Conservation (phyloP, 2,888 invertebrate genomes). For the Melitaea athalia region DNA sequence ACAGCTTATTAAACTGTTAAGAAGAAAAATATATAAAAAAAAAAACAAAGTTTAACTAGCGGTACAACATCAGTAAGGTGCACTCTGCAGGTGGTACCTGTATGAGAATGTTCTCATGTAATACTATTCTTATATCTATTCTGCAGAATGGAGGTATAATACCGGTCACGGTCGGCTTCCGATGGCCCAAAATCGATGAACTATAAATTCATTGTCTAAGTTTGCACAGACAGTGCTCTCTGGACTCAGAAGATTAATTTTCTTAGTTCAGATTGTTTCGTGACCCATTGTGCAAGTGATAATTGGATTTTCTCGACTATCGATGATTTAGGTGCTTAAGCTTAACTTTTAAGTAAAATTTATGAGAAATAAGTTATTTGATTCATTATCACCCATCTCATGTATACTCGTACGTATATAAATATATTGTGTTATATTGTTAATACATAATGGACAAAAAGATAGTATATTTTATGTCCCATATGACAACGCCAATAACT, state of each 20-base stretch:
- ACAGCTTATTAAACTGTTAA: not conserved
- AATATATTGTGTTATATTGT: not conserved
- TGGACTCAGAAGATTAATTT: slow-evolving; percentile 82
- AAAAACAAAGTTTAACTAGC: not conserved
- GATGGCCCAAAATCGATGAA: slow-evolving; percentile 79
- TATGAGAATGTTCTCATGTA: slow-evolving; percentile 5
- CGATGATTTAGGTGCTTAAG: slow-evolving; percentile 76
- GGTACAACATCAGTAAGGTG: not conserved
- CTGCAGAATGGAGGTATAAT: slow-evolving; percentile 28
- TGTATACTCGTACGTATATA: not conserved
- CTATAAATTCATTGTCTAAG: slow-evolving; percentile 82
- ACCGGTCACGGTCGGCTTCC: slow-evolving; percentile 57
- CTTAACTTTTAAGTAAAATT: slow-evolving; percentile 39
- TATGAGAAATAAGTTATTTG: slow-evolving; percentile 13
- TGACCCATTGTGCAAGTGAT: slow-evolving; percentile 81
- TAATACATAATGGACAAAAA: not conserved
- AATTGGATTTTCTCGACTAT: slow-evolving; percentile 80
- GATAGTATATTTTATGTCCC: not conserved
- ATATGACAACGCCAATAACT: not conserved
- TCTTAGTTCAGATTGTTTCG: slow-evolving; percentile 83
- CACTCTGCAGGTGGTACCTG: not conserved
- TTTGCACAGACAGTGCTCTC: slow-evolving; percentile 79
- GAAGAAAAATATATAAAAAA: not conserved
- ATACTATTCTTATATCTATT: slow-evolving; percentile 2
- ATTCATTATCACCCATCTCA: not conserved